Conservation (phyloP, 2,888 invertebrate species). For the Timandra comae region DNA sequence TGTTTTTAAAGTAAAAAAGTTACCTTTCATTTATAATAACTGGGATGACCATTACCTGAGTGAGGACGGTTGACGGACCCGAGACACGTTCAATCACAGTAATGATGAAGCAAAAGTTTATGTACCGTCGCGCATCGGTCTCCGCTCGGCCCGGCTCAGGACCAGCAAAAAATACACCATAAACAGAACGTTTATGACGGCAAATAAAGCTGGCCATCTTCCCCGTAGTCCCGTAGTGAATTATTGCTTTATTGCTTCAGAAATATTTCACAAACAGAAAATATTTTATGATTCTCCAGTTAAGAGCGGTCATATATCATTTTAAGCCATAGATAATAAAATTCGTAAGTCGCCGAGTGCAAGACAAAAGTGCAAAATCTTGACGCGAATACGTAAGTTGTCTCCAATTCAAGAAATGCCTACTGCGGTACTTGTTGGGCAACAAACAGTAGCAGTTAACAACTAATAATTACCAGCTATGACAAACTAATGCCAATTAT, state of each 20-base stretch:
- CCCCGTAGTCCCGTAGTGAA: slow-evolving; percentile 74
- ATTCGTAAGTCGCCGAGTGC: slow-evolving; percentile 68
- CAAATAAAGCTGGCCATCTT: slow-evolving; percentile 74
- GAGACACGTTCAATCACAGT: slow-evolving; percentile 46
- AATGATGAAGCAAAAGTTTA: slow-evolving; percentile 58
- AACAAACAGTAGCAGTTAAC: slow-evolving; percentile 13
- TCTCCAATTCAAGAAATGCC: slow-evolving; percentile 20
- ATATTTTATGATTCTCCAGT: slow-evolving; percentile 77
- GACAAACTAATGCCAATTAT: slow-evolving; percentile 10
- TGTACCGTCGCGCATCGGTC: slow-evolving; percentile 50
- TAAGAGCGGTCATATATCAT: slow-evolving; percentile 74
- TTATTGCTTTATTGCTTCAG: slow-evolving; percentile 77
- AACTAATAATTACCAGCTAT: slow-evolving; percentile 7
- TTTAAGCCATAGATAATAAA: slow-evolving; percentile 77
- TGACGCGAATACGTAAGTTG: slow-evolving; percentile 25
- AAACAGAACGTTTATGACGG: slow-evolving; percentile 73
- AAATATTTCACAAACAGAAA: slow-evolving; percentile 77
- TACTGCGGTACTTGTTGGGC: slow-evolving; percentile 3
- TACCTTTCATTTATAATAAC: no score
- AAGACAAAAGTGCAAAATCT: slow-evolving; percentile 57
- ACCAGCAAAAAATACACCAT: slow-evolving; percentile 70
- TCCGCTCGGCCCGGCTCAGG: slow-evolving; percentile 25
- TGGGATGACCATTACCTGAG: no score
- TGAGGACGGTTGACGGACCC: no score
- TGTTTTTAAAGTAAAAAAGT: slow-evolving; percentile 1